Evolutionary conservation across 2,888 invertebrate species (phyloP), one percentile per base, ranked within the genome.

Genomic region (Sphecodes monilicornis): DNA sequence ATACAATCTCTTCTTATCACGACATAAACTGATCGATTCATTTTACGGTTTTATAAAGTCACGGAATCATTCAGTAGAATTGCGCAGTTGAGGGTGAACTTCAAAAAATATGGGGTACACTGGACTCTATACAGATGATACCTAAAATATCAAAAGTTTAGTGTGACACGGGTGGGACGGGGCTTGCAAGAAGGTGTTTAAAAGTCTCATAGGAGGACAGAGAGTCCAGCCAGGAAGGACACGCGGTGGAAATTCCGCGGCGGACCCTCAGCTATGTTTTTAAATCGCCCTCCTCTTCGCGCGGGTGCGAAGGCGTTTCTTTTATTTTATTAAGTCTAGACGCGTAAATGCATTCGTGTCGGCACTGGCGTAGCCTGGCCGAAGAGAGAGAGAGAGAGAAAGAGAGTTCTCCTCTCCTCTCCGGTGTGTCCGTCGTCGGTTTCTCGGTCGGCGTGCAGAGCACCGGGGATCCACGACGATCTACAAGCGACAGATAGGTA

Each of bases 271-370:
- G 88, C 91, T 90, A 86, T 88, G 90, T 91, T 92, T 92, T 93
- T 90, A 91, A 92, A 91, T 93, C 90, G 88, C 87, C 80, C 81
- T 79, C 84, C 83, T 74, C 89, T 85, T 72, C 89, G 88, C 88
- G 90, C 89, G 88, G 89, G 89, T 90, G 90, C 90, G 87, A 90
- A 91, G 90, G 89, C 89, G 92, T 93, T 94, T 93, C 92, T 94
- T 94, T 94, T 94, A 94, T 94, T 94, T 94, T 93, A 93, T 93
- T 93, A 93, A 94, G 94, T 94, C 94, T 94, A 94, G 94, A 94
- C 94, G 93, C 93, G 93, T 93, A 93, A 93, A 94, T 93, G 94
- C 94, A 94, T 94, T 94, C 94, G 93, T 92, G 94, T 90, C 92
- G 92, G 89, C 92, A 91, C 92, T 92, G 93, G 93, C 93, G 93